These are phyloP conservation scores for Hepsetus odoe DNA, from an alignment of 2,113 vertebrate species.

Conservation along the genomic window DNA sequence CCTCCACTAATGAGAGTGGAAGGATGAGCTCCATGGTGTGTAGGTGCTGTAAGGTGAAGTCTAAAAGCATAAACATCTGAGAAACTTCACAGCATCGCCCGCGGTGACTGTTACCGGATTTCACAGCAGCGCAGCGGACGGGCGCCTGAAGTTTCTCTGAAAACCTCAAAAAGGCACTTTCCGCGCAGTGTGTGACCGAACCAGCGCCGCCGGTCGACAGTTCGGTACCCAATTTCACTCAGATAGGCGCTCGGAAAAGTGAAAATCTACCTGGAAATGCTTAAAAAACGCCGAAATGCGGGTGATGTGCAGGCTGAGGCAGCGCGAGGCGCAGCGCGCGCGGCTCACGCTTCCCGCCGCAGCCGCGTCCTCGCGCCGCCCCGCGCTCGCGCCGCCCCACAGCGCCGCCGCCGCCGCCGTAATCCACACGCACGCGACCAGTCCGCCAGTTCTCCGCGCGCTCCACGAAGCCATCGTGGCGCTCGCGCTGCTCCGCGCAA, in stretches of 20 bases:
- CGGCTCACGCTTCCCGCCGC: slow-evolving; percentile 79
- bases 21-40: too few relatives aligned
- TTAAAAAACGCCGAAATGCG: slow-evolving; percentile 92
- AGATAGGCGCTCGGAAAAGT: background rate
- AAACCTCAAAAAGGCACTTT: background rate
- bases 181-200: background rate
- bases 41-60: too few relatives aligned
- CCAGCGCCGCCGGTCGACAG: background rate
- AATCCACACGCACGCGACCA: slow-evolving; percentile 84
- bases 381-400: slow-evolving; percentile 70
- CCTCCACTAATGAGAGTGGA: too few relatives aligned
- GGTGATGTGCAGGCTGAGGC: slow-evolving; percentile 94
- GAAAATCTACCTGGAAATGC: slow-evolving; percentile 85
- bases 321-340: slow-evolving; percentile 91
- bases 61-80: too few relatives aligned
- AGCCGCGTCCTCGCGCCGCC: slow-evolving; percentile 85
- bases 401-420: slow-evolving; percentile 72
- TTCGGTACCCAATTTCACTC: background rate
- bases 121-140: too few relatives aligned
- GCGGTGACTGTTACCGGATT: too few relatives aligned
- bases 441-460: slow-evolving; percentile 50
- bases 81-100: too few relatives aligned
- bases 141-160: background rate
- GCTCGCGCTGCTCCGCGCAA: background rate
- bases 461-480: slow-evolving; percentile 33